Conservation (phyloP, 2,888 invertebrate species). For the Caenorhabditis sulstoni region DNA sequence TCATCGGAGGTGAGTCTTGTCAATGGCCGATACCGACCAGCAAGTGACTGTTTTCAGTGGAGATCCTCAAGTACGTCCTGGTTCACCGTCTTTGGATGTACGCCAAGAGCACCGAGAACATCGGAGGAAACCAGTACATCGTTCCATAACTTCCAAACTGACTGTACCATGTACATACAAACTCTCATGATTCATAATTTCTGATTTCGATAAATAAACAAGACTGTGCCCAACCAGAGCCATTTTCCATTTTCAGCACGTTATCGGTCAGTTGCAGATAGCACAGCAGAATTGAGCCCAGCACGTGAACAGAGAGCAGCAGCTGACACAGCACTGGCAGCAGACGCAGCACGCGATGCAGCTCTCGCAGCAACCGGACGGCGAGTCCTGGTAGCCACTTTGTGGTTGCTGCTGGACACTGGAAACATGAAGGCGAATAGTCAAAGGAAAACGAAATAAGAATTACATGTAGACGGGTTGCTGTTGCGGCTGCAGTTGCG, state of each 20-base stretch:
- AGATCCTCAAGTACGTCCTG: constrained; percentile 41
- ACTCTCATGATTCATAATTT: too few species aligned
- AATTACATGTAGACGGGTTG: constrained; percentile 33
- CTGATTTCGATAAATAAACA: too few species aligned
- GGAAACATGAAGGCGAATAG: constrained; percentile 10
- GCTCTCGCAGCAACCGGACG: constrained; percentile 35
- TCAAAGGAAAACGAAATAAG: background rate
- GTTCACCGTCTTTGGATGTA: constrained; percentile 47
- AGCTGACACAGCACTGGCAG: constrained; percentile 44
- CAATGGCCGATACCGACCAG: too few species aligned
- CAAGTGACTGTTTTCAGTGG: constrained; percentile 41
- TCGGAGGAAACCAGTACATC: constrained; percentile 41
- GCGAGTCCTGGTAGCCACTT: background rate
- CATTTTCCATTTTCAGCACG: background rate
- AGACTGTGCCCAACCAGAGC: too few species aligned
- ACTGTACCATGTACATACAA: too few species aligned
- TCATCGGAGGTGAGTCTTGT: constrained; percentile 29
- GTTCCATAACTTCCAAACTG: constrained; percentile 35
- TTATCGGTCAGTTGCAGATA: constrained; percentile 18
- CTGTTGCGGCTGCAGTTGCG: constrained; percentile 24
- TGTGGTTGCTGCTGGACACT: constrained; percentile 33
- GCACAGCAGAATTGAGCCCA: constrained; percentile 42
- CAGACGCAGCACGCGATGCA: constrained; percentile 39
- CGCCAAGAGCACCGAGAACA: constrained; percentile 39
- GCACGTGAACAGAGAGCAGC: constrained; percentile 40